Percentiles rank a stretch among this genome's conserved stretches.
phyloP scores from a whole-genome alignment of 2,888 invertebrate genomes.

The Tanytarsus gracilentus region DNA sequence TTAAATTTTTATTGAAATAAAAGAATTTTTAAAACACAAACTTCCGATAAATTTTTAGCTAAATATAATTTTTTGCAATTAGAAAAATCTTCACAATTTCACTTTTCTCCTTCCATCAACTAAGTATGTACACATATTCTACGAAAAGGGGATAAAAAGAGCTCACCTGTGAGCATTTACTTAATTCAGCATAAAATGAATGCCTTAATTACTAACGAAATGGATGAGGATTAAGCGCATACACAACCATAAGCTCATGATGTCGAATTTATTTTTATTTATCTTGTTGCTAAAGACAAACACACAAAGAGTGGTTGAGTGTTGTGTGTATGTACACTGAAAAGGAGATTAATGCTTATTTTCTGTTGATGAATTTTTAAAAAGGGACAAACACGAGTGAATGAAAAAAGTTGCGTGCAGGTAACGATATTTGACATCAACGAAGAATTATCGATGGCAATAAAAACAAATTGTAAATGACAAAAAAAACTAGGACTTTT shows the following conservation, averaged over 20 bases:
- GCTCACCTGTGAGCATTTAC: conserved; percentile 18
- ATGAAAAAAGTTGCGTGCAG: background rate
- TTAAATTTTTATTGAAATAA: too few species aligned
- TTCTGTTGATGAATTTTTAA: conserved; percentile 12
- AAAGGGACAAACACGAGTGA: background rate
- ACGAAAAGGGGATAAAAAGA: too few species aligned
- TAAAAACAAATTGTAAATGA: background rate
- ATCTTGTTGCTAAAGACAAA: background rate
- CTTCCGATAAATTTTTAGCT: too few species aligned
- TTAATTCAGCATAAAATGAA: conserved; percentile 23
- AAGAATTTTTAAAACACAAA: too few species aligned
- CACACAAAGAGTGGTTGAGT: background rate
- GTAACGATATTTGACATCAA: too few species aligned
- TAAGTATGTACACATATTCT: too few species aligned
- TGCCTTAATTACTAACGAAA: conserved; percentile 12
- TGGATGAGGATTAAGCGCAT: conserved; percentile 13
- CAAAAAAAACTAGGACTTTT: background rate
- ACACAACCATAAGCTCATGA: conserved; percentile 5
- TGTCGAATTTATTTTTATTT: conserved; percentile 13
- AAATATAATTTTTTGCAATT: too few species aligned
- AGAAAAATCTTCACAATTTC: too few species aligned
- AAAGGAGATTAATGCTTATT: conserved; percentile 12
- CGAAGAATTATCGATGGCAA: background rate
- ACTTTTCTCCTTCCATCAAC: background rate
- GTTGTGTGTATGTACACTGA: too few species aligned